Base-by-base conservation (phyloP, 2,888 invertebrate genomes). In the Plagiodera versicolora region DNA sequence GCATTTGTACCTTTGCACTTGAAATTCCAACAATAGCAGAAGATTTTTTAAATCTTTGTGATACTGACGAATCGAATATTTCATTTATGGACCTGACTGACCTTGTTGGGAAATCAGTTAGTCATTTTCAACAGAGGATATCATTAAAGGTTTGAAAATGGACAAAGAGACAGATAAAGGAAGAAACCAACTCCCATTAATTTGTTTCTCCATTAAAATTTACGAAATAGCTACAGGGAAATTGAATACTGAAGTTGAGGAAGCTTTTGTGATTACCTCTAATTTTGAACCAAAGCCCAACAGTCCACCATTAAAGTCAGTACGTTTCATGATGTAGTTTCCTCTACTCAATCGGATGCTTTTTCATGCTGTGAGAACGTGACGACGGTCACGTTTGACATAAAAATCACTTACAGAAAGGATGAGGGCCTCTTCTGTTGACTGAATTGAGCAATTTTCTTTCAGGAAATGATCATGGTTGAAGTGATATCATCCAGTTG, bases 231-330 rank as follows among this genome's bases (percentile, higher is more conserved):
- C 59, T 61, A 60, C 19, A 66, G 67, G 67, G 67, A 66, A 70
- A 69, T 68, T 68, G 68, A 68, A 56, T 61, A 56, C 57, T 56
- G 63, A 60, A 58, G 54, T 60, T 45, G 56, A 62, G 63, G 66
- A 67, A 67, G 63, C 66, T 67, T 67, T 66, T 63, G 67, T 70
- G 70, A 72, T 70, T 70, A 70, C 70, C 68, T 68, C 57, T 52
- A 57, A 65, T 65, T 71, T 66, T 70, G 70, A 74, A 74, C 69
- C 70, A 71, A 71, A 72, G 72, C 74, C 71, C 70, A 73, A 73
- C 71, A 73, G 70, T 72, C 69, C 60, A 53, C 70, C 67, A 71
- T 72, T 71, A 72, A 72, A 73, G 71, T 73, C 72, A 68, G 59
- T 64, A 60, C 65, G 74, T 72, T 74, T 74, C 72, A 74, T 71